Percentiles rank a stretch among this genome's conserved stretches.
Evolutionary conservation across 2,797 vertebrate species (phyloP).

Genomic region (Ara ararauna): DNA sequence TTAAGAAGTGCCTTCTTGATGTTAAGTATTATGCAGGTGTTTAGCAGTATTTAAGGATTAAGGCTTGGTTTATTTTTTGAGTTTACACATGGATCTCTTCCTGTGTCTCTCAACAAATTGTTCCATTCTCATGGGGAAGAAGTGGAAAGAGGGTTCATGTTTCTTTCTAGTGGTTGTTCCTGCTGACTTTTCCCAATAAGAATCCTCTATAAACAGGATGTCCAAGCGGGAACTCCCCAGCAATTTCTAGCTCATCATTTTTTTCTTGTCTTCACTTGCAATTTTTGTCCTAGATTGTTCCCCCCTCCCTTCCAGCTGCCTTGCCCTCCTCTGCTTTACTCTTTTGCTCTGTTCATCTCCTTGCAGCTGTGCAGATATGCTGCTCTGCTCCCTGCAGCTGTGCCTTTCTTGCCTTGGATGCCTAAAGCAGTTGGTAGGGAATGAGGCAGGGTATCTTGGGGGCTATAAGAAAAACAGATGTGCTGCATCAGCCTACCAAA

Average conservation of each 20-base stretch:
- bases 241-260: background rate
- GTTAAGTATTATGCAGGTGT: background rate
- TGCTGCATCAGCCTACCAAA: slow-evolving; percentile 41
- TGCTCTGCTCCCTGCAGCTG: slow-evolving; percentile 48
- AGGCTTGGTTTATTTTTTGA: background rate
- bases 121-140: slow-evolving; percentile 21
- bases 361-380: slow-evolving; percentile 54
- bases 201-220: slow-evolving; percentile 47
- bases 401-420: slow-evolving; percentile 28
- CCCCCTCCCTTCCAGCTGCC: background rate
- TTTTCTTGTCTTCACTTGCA: background rate
- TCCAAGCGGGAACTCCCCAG: slow-evolving; percentile 35
- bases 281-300: background rate
- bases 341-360: slow-evolving; percentile 10
- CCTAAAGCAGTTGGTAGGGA: slow-evolving; percentile 60
- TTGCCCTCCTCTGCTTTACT: slow-evolving; percentile 2
- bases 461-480: slow-evolving; percentile 58
- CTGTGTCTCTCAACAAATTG: background rate
- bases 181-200: slow-evolving; percentile 28
- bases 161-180: slow-evolving; percentile 18
- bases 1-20: background rate
- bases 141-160: slow-evolving; percentile 1
- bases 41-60: background rate
- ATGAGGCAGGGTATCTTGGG: slow-evolving; percentile 42
- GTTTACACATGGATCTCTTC: background rate